Percentiles rank a stretch among this genome's conserved stretches.
Conservation (phyloP, 2,888 invertebrate genomes). For the Drosophila borealis region DNA sequence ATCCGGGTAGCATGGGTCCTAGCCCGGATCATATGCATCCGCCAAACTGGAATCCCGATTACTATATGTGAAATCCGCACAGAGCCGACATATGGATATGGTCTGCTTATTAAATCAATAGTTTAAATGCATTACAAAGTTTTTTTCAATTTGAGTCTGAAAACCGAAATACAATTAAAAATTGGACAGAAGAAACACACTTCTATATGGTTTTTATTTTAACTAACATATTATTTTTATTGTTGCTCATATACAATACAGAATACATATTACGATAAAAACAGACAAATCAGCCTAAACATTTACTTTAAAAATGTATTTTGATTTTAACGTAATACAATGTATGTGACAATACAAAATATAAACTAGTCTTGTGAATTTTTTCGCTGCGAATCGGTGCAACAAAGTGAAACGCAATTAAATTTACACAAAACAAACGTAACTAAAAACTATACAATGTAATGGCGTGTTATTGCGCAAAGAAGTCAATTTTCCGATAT, state of each 20-base stretch:
- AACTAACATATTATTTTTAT: slow-evolving; percentile 62
- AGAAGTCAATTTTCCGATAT: slow-evolving; percentile 30
- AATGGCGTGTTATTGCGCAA: slow-evolving; percentile 68
- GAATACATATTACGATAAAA: slow-evolving; percentile 56
- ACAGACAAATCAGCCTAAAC: slow-evolving; percentile 60
- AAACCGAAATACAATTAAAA: slow-evolving; percentile 7
- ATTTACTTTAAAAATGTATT: slow-evolving; percentile 27
- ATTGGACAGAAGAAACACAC: slow-evolving; percentile 1
- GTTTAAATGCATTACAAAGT: slow-evolving; percentile 18
- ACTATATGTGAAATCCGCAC: slow-evolving; percentile 75
- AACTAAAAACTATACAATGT: slow-evolving; percentile 60
- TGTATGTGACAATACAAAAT: slow-evolving; percentile 32
- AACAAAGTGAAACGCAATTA: slow-evolving; percentile 28
- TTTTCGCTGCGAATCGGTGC: slow-evolving; percentile 19
- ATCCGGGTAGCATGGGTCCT: slow-evolving; percentile 80
- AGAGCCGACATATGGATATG: background rate
- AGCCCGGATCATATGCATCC: slow-evolving; percentile 90
- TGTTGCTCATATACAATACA: slow-evolving; percentile 58
- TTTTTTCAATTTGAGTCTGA: slow-evolving; percentile 14
- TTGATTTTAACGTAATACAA: slow-evolving; percentile 26
- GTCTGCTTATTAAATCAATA: slow-evolving; percentile 40
- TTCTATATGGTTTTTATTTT: slow-evolving; percentile 22
- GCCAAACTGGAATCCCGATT: slow-evolving; percentile 86
- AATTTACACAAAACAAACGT: slow-evolving; percentile 53
- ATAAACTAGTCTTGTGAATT: slow-evolving; percentile 32